phyloP scores from a whole-genome alignment of 2,888 invertebrate species.

The Apoda limacodes region DNA sequence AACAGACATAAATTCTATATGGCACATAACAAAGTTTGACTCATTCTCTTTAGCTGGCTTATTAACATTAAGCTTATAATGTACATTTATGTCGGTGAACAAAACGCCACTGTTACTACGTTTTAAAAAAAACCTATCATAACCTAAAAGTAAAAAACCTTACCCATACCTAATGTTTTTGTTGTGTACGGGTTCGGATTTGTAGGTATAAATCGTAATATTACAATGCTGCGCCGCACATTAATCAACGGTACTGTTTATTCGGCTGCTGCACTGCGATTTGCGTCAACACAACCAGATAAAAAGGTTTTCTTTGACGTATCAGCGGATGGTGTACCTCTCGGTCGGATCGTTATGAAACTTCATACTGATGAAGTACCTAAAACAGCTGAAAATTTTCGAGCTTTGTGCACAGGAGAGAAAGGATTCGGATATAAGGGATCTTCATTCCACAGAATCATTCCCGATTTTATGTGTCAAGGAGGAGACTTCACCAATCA shows the following conservation, averaged over 20 bases:
- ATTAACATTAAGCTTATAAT: no score
- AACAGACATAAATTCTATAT: no score
- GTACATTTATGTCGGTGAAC: no score
- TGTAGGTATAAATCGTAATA: no score
- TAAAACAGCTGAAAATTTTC: conserved; percentile 95
- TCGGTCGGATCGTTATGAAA: conserved; percentile 92
- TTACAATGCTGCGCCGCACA: conserved; percentile 39
- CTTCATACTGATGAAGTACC: conserved; percentile 89
- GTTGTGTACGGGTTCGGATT: conserved; percentile 7
- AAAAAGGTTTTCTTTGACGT: conserved; percentile 88
- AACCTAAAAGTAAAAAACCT: no score
- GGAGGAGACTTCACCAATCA: conserved; percentile 94
- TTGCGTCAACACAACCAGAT: conserved; percentile 48
- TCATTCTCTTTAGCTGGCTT: no score
- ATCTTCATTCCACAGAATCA: conserved; percentile 89
- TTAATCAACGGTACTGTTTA: conserved; percentile 49
- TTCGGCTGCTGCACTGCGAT: conserved; percentile 50
- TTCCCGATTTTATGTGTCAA: conserved; percentile 97
- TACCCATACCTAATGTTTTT: no score
- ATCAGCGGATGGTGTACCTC: conserved; percentile 80
- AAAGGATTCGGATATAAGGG: conserved; percentile 86
- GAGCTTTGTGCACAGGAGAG: conserved; percentile 81
- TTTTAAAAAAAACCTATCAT: no score
- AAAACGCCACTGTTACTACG: no score
- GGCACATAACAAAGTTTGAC: no score